These are phyloP conservation scores for Coptodon rendalli DNA, from an alignment of 2,113 vertebrate genomes.

Conservation along the genomic window DNA sequence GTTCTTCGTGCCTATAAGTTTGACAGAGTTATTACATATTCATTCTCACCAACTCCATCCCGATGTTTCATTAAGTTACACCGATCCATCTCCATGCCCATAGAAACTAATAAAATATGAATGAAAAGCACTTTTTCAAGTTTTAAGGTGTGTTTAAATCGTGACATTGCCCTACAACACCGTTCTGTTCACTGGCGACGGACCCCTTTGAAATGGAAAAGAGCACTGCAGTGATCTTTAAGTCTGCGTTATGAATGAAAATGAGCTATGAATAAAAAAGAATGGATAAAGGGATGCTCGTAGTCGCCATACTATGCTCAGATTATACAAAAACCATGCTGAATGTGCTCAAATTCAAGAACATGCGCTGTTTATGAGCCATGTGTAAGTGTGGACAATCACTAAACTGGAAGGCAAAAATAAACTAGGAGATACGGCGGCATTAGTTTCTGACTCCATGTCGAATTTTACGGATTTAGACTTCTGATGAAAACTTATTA, in stretches of 20 bases:
- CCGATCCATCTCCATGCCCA: not conserved
- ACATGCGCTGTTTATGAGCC: not conserved
- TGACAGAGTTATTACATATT: slow-evolving; percentile 17
- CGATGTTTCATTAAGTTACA: not conserved
- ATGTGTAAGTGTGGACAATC: not conserved
- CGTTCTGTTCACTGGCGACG: not conserved
- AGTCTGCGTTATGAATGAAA: not conserved
- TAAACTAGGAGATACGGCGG: not conserved
- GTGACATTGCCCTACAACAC: not conserved
- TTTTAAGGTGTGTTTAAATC: not conserved
- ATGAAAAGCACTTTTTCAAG: not conserved
- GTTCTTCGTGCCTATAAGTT: not conserved
- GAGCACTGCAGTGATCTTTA: not conserved
- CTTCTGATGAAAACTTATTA: not conserved
- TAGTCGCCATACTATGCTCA: not conserved
- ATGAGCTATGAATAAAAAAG: not conserved
- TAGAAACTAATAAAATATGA: slow-evolving; percentile 4
- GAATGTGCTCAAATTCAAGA: not conserved
- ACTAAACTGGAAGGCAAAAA: not conserved
- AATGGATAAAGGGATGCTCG: not conserved
- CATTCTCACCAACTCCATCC: not conserved
- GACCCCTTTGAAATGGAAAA: not conserved
- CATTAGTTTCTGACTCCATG: not conserved
- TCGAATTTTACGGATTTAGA: not conserved
- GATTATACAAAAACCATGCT: not conserved